Evolutionary conservation across 2,888 invertebrate species (phyloP).

Genomic region (Apamea anceps): DNA sequence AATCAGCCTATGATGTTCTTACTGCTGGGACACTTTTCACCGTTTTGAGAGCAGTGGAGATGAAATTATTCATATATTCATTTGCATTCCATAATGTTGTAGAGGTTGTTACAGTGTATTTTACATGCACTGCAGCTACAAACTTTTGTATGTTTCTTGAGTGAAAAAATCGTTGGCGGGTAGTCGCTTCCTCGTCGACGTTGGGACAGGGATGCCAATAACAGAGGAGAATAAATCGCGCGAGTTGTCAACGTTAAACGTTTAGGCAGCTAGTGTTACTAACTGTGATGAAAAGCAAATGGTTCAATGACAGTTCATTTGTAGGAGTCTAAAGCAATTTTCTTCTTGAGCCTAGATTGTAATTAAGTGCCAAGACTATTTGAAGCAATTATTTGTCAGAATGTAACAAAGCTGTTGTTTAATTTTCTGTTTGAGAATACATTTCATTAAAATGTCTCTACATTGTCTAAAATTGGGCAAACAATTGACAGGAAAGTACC

Average conservation of each 20-base stretch:
- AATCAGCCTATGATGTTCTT: too few relatives aligned
- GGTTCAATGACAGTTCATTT: slow-evolving; percentile 8
- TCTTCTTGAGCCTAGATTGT: background rate
- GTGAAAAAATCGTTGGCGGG: background rate
- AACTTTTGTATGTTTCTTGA: background rate
- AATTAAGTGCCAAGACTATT: slow-evolving; percentile 12
- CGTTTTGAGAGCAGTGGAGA: too few relatives aligned
- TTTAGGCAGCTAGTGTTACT: slow-evolving; percentile 18
- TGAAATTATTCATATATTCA: too few relatives aligned
- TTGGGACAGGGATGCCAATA: too few relatives aligned
- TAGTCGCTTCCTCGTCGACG: background rate
- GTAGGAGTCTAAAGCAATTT: slow-evolving; percentile 1
- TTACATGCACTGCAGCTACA: background rate
- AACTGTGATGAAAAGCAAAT: slow-evolving; percentile 5
- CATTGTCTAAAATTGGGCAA: background rate
- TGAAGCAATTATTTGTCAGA: slow-evolving; percentile 1
- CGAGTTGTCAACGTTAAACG: slow-evolving; percentile 14
- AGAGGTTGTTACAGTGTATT: background rate
- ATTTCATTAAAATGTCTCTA: background rate
- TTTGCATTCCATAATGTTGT: too few relatives aligned
- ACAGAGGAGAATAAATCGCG: slow-evolving; percentile 10
- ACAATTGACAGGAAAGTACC: background rate
- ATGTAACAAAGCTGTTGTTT: background rate
- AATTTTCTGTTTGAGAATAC: background rate
- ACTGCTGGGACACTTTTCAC: too few relatives aligned